Base-by-base conservation (phyloP, 2,113 vertebrate species). In the Hucho hucho region DNA sequence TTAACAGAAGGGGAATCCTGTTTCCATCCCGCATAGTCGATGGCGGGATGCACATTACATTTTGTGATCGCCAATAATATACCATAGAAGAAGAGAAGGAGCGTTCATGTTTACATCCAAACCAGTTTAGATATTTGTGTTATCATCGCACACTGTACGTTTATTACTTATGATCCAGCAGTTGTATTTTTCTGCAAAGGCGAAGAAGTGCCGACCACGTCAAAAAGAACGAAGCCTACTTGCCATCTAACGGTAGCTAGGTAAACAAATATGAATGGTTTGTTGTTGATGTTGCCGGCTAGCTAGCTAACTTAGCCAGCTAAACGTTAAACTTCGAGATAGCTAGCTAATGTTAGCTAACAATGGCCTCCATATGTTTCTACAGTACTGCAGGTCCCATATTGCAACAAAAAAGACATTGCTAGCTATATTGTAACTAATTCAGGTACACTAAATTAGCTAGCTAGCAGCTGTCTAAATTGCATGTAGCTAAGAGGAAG, bases 41-140 rank as follows among this genome's bases (percentile, higher is more conserved):
- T 37, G 37, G 37, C 37, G 37, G 37, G 37, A 9, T 37, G 37
- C 37, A 37, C 37, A 37, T 37, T 9, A 7, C 6, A 37, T 37
- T 9, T 1, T 37, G 37, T 37, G 37, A 37, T 37, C 7, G 7
- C 7, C 7, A 37, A 37, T 37, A 37, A 37, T 37, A 37, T 37
- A 37, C 37, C 37, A 37, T 37, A 37, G 37, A 37, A 37, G 37
- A 37, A 37, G 37, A 37, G 37, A 70, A 75, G 65, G 72, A 79
- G 80, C 74, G 84, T 80, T 87, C 83, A 86, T 92, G 87, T 91
- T 91, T 91, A 90, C 88, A 87, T 86, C 77, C 78, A 4, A 26
- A 25, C 67, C 61, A 85, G 77, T 37, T 37, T 7, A 77, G 72
- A 65, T 47, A 16, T 78, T 37, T 2, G 74, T 32, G 24, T 16